Percentiles rank a stretch among this genome's conserved stretches.
Conservation (phyloP, 2,113 vertebrate species). For the Nanorana parkeri region DNA sequence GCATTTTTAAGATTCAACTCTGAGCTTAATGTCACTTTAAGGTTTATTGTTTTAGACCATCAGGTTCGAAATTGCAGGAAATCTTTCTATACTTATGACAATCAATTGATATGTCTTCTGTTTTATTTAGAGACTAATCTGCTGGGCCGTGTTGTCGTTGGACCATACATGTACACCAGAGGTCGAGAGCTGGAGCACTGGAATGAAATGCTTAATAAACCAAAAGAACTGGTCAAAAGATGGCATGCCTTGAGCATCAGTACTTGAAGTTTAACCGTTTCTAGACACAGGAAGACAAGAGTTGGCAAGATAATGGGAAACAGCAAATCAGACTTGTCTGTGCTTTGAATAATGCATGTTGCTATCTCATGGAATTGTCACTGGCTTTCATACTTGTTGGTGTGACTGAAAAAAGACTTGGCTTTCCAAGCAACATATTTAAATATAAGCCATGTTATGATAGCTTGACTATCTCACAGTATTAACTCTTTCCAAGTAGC, state of each 20-base stretch:
- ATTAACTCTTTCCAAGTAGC: neutral
- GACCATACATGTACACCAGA: constrained; percentile 88
- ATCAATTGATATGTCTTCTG: neutral
- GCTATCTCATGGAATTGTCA: neutral
- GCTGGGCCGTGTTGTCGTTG: constrained; percentile 81
- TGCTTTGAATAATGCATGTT: too few relatives aligned
- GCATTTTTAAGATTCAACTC: too few relatives aligned
- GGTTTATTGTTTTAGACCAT: too few relatives aligned
- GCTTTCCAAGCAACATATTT: neutral
- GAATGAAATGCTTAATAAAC: constrained; percentile 84
- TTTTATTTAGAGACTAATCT: constrained; percentile 63
- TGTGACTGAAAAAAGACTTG: neutral
- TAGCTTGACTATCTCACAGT: too few relatives aligned
- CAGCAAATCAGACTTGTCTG: neutral
- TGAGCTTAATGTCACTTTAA: too few relatives aligned
- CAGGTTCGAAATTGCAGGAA: too few relatives aligned
- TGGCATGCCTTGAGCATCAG: constrained; percentile 81
- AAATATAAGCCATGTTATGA: neutral
- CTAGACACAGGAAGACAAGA: neutral
- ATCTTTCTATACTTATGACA: neutral
- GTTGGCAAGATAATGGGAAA: neutral
- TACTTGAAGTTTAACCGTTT: constrained; percentile 1
- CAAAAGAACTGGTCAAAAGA: constrained; percentile 80
- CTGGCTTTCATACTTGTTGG: neutral
- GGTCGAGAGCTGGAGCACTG: constrained; percentile 88